Percentiles rank a stretch among this genome's conserved stretches.
These are phyloP conservation scores for Poecilia wingei DNA, from an alignment of 2,797 vertebrate genomes.

Conservation along the genomic window DNA sequence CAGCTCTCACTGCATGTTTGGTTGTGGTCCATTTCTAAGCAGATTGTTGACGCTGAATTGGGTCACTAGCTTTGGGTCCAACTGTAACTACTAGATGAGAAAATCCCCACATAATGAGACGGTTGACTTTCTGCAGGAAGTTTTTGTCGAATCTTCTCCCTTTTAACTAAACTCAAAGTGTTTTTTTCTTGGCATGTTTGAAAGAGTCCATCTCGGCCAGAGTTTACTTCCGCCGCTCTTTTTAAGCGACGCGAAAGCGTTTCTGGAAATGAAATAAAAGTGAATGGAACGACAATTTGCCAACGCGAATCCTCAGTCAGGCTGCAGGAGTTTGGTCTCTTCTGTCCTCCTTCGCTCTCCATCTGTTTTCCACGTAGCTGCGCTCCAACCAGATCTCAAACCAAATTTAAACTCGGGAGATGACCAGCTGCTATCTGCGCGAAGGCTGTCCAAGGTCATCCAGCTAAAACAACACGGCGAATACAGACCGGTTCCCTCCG, in stretches of 20 bases:
- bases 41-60: conserved; percentile 1
- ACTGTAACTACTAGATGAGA: conserved; percentile 18
- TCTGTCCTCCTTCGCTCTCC: conserved; percentile 36
- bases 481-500: conserved; percentile 26
- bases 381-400: conserved; percentile 27
- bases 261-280: conserved; percentile 46
- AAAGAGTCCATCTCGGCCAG: conserved; percentile 45
- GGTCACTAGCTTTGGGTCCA: not conserved
- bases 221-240: conserved; percentile 46
- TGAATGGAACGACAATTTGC: conserved; percentile 42
- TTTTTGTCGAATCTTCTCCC: conserved; percentile 37
- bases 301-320: conserved; percentile 38
- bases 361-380: conserved; percentile 56
- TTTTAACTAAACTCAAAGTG: conserved; percentile 58
- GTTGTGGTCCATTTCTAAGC: not conserved
- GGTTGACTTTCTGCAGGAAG: conserved; percentile 11
- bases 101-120: conserved; percentile 32
- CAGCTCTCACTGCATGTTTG: not conserved
- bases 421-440: conserved; percentile 60
- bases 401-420: conserved; percentile 30
- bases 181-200: conserved; percentile 49
- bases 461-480: conserved; percentile 68
- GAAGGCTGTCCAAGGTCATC: conserved; percentile 49
- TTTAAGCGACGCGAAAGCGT: conserved; percentile 33
- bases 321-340: conserved; percentile 16